These are phyloP conservation scores for Epinephelus cyanopodus DNA, from an alignment of 2,113 vertebrate genomes.

Conservation along the genomic window DNA sequence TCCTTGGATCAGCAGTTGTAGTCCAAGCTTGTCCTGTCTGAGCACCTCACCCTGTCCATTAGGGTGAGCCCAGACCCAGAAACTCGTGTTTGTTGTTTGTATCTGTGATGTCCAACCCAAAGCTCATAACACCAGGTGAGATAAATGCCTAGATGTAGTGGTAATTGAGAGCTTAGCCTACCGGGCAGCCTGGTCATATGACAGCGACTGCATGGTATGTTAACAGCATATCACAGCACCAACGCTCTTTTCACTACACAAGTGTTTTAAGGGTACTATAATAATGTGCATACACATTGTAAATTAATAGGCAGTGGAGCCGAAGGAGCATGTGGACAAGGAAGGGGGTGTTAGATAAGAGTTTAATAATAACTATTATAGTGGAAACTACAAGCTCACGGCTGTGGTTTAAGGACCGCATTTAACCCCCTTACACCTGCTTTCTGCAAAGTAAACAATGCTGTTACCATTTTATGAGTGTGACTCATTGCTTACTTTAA, in stretches of 20 bases:
- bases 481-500: constrained; percentile 62
- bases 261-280: constrained; percentile 35
- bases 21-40: not conserved
- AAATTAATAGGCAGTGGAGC: constrained; percentile 36
- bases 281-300: constrained; percentile 40
- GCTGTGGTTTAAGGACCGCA: constrained; percentile 46
- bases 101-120: not conserved
- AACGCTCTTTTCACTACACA: constrained; percentile 25
- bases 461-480: constrained; percentile 62
- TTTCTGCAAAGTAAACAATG: constrained; percentile 78
- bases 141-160: not conserved
- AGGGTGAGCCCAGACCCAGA: not conserved
- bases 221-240: constrained; percentile 3
- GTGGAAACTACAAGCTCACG: constrained; percentile 74
- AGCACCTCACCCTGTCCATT: not conserved
- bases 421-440: constrained; percentile 74
- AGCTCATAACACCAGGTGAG: not conserved
- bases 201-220: constrained; percentile 12
- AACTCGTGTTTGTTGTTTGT: not conserved
- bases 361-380: constrained; percentile 73
- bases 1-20: not conserved
- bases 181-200: not conserved
- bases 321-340: not conserved
- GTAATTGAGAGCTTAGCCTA: not conserved
- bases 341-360: constrained; percentile 48